phyloP scores from a whole-genome alignment of 2,888 invertebrate species.

The Sisyra terminalis region DNA sequence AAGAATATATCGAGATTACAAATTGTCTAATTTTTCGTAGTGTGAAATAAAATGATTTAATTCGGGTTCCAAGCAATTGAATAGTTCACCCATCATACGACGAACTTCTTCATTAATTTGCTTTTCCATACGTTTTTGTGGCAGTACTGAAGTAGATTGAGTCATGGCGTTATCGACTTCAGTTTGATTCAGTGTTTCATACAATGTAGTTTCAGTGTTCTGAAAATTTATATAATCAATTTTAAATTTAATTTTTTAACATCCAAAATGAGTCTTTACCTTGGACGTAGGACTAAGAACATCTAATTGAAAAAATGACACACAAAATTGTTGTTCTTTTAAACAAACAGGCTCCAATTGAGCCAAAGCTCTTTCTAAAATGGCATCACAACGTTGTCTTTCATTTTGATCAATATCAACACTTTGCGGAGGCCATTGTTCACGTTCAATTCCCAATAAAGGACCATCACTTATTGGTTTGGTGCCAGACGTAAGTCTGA shows the following conservation, averaged over 20 bases:
- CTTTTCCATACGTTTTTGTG: conserved; percentile 42
- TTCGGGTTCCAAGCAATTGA: conserved; percentile 75
- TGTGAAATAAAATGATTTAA: conserved; percentile 70
- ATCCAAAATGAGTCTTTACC: conserved; percentile 13
- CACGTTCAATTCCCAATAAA: conserved; percentile 42
- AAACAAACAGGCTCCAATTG: conserved; percentile 83
- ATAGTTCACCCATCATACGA: conserved; percentile 77
- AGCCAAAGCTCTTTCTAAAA: conserved; percentile 71
- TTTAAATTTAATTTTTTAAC: not conserved
- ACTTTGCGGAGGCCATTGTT: conserved; percentile 32
- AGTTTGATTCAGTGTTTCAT: conserved; percentile 24
- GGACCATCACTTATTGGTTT: conserved; percentile 24
- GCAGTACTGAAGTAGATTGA: conserved; percentile 7
- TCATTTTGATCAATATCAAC: conserved; percentile 42
- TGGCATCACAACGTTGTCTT: conserved; percentile 41
- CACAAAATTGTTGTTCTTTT: conserved; percentile 90
- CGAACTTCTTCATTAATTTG: conserved; percentile 65
- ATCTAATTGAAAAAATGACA: conserved; percentile 65
- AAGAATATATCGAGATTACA: conserved; percentile 49
- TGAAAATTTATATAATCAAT: conserved; percentile 16
- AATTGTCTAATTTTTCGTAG: conserved; percentile 76
- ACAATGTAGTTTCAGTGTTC: conserved; percentile 40
- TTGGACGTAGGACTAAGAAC: conserved; percentile 35
- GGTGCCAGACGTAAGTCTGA: conserved; percentile 15
- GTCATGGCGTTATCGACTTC: conserved; percentile 14